phyloP scores from a whole-genome alignment of 2,113 vertebrate genomes.

The Equus przewalskii region DNA sequence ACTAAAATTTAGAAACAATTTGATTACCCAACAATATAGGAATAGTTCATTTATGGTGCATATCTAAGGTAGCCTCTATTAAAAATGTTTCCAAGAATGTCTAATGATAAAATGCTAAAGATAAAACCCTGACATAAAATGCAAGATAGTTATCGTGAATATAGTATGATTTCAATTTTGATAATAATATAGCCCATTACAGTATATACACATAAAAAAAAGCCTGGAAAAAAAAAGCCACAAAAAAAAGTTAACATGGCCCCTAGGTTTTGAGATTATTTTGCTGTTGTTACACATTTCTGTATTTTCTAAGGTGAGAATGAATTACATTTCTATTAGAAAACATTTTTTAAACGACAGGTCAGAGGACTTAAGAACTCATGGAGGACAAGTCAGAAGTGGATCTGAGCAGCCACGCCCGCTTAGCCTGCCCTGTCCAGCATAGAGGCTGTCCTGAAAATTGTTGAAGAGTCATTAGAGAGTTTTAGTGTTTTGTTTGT shows the following conservation, averaged over 20 bases:
- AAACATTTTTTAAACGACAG: neutral
- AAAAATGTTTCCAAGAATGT: conserved; percentile 35
- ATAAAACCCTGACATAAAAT: neutral
- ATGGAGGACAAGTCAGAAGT: neutral
- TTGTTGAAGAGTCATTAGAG: neutral
- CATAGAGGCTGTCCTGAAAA: neutral
- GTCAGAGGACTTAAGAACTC: neutral
- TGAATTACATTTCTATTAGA: neutral
- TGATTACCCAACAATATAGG: neutral
- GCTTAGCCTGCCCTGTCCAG: neutral
- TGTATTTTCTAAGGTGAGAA: neutral
- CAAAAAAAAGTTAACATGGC: neutral
- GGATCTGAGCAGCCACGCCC: neutral
- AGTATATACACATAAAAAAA: neutral
- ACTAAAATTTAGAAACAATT: neutral
- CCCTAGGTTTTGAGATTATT: neutral
- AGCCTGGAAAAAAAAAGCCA: neutral
- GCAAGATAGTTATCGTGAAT: neutral
- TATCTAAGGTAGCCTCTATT: neutral
- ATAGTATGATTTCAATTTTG: neutral
- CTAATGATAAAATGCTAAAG: neutral
- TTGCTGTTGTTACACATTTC: neutral
- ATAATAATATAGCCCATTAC: neutral
- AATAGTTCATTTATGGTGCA: neutral
- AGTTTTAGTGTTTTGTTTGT: neutral